Evolutionary conservation across 2,113 vertebrate genomes (phyloP).

Genomic region (Verasper variegatus): DNA sequence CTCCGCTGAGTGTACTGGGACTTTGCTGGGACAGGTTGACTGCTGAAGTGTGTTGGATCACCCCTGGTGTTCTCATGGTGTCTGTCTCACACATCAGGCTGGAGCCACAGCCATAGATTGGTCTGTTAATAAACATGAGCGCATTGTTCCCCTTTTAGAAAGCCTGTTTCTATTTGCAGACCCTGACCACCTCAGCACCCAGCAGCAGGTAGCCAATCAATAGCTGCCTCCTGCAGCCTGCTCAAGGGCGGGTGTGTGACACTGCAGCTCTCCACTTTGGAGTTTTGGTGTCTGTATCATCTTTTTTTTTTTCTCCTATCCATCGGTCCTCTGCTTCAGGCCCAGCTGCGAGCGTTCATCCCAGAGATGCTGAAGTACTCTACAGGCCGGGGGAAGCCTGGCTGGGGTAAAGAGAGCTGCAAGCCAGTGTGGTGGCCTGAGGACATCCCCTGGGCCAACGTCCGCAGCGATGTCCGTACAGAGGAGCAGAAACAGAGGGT

Average conservation of each 20-base stretch:
- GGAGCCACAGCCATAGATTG: slow-evolving; percentile 77
- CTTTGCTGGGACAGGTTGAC: slow-evolving; percentile 24
- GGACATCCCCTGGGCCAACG: slow-evolving; percentile 98
- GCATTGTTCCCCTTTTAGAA: slow-evolving; percentile 62
- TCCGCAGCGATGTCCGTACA: slow-evolving; percentile 96
- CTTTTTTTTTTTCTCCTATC: neutral
- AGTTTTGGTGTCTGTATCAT: slow-evolving; percentile 9
- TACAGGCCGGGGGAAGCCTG: slow-evolving; percentile 95
- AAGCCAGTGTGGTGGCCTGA: slow-evolving; percentile 99
- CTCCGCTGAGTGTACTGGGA: slow-evolving; percentile 3
- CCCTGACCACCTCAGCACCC: slow-evolving; percentile 44
- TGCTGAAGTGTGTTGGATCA: slow-evolving; percentile 11
- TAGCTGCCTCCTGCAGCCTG: slow-evolving; percentile 37
- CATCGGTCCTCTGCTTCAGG: slow-evolving; percentile 78
- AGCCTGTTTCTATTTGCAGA: slow-evolving; percentile 68
- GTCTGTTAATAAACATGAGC: slow-evolving; percentile 64
- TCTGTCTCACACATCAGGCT: slow-evolving; percentile 51
- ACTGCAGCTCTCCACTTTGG: slow-evolving; percentile 13
- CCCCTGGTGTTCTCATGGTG: slow-evolving; percentile 44
- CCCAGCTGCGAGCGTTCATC: slow-evolving; percentile 97
- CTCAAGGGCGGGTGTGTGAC: slow-evolving; percentile 59
- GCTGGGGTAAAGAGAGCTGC: slow-evolving; percentile 99
- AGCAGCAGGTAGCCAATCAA: slow-evolving; percentile 59
- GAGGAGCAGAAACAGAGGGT: slow-evolving; percentile 98
- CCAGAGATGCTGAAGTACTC: slow-evolving; percentile 99